phyloP scores from a whole-genome alignment of 2,797 vertebrate genomes.

The Myripristis murdjan region DNA sequence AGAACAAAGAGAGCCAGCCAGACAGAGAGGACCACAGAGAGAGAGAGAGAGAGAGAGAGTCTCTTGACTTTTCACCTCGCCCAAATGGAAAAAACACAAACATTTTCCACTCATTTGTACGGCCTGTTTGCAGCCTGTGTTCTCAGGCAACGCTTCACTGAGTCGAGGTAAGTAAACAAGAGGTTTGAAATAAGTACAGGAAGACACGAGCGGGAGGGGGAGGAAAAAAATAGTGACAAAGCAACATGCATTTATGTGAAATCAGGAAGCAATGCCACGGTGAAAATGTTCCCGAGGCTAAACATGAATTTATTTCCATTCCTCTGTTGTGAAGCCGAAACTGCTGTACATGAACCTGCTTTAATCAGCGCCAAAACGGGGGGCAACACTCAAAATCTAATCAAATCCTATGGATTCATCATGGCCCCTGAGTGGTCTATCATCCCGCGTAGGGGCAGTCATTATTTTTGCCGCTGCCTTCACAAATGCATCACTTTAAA shows the following conservation, averaged over 20 bases:
- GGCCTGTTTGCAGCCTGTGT: conserved; percentile 18
- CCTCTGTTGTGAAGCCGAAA: conserved; percentile 30
- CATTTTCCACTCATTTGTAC: conserved; percentile 7
- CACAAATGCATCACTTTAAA: no score
- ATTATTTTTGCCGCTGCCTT: neutral
- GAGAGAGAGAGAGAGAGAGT: conserved; percentile 17
- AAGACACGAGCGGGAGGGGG: conserved; percentile 27
- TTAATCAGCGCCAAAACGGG: no score
- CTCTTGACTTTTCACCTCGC: conserved; percentile 51
- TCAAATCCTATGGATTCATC: neutral
- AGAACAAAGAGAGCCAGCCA: conserved; percentile 33
- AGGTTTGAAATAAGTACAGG: conserved; percentile 15
- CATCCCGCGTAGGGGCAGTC: neutral
- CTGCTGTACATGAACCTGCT: conserved; percentile 7
- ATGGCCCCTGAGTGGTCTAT: neutral
- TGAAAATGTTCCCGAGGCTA: conserved; percentile 28
- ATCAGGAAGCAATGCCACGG: conserved; percentile 2
- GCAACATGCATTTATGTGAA: conserved; percentile 35
- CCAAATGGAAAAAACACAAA: conserved; percentile 25
- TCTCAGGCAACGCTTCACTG: conserved; percentile 13
- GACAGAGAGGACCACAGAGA: no score
- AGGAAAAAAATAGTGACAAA: conserved; percentile 25
- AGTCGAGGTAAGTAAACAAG: conserved; percentile 39
- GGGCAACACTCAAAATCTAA: neutral
- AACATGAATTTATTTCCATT: conserved; percentile 13